Evolutionary conservation across 1,140 invertebrate species (phyloP).

Genomic region (Amyelois transitella): DNA sequence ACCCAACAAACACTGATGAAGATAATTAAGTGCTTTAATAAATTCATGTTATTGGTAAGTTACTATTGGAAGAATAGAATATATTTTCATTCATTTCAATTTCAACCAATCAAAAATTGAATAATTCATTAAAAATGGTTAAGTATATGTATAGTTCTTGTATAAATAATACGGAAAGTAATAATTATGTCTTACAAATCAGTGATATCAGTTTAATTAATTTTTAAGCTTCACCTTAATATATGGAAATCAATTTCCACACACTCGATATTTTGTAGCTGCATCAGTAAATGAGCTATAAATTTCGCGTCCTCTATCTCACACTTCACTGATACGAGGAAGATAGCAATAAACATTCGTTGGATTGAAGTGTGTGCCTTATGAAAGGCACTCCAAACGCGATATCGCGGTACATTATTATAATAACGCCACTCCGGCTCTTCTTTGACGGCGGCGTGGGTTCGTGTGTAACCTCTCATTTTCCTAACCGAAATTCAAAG

Average conservation of each 20-base stretch:
- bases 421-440: slow-evolving; percentile 57
- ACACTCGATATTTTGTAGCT: background rate
- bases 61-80: too few relatives aligned
- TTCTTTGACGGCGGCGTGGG: slow-evolving; percentile 51
- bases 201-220: too few relatives aligned
- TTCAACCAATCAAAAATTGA: too few relatives aligned
- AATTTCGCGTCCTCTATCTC: background rate
- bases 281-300: background rate
- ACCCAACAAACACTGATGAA: too few relatives aligned
- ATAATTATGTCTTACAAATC: too few relatives aligned
- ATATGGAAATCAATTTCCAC: too few relatives aligned
- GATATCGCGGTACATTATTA: slow-evolving; percentile 57
- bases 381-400: slow-evolving; percentile 27
- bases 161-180: too few relatives aligned
- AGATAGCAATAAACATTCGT: slow-evolving; percentile 4
- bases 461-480: slow-evolving; percentile 37
- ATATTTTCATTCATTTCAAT: too few relatives aligned
- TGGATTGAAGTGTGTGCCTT: background rate
- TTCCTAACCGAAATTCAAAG: slow-evolving; percentile 70
- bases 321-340: background rate
- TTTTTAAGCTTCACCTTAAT: background rate
- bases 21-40: too few relatives aligned
- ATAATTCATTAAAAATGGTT: too few relatives aligned
- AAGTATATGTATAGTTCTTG: too few relatives aligned
- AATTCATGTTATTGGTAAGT: too few relatives aligned